Evolutionary conservation across 2,888 invertebrate species (phyloP).

Genomic region (Acleris emargana): DNA sequence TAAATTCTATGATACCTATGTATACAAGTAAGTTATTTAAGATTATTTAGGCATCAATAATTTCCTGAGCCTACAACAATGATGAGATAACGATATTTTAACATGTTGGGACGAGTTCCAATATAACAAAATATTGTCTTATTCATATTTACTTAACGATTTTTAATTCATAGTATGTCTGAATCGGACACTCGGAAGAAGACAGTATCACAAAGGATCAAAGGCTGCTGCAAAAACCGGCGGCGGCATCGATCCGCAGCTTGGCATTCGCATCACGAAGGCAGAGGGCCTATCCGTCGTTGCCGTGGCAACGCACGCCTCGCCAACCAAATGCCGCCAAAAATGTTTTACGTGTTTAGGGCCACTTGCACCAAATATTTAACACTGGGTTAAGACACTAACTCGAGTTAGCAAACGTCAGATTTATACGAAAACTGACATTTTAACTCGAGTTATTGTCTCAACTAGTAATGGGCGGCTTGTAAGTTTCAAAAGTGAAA

Average conservation of each 20-base stretch:
- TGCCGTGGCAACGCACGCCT: constrained; percentile 63
- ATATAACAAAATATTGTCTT: neutral
- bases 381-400: no score
- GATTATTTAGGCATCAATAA: no score
- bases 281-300: constrained; percentile 73
- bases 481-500: no score
- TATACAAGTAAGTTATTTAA: no score
- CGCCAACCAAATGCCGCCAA: constrained; percentile 45
- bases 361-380: no score
- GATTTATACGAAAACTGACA: no score
- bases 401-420: no score
- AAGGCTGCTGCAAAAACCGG: constrained; percentile 49
- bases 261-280: constrained; percentile 77
- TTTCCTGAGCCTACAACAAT: no score
- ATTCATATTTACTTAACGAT: neutral
- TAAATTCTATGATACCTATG: no score
- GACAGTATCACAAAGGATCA: constrained; percentile 40
- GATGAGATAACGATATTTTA: no score
- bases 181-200: constrained; percentile 29
- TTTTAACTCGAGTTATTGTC: no score
- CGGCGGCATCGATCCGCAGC: constrained; percentile 66
- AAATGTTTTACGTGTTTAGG: constrained; percentile 25
- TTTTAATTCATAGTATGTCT: neutral
- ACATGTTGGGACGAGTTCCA: neutral
- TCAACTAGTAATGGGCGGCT: no score